Conservation (phyloP, 2,113 vertebrate species). For the Egretta garzetta region DNA sequence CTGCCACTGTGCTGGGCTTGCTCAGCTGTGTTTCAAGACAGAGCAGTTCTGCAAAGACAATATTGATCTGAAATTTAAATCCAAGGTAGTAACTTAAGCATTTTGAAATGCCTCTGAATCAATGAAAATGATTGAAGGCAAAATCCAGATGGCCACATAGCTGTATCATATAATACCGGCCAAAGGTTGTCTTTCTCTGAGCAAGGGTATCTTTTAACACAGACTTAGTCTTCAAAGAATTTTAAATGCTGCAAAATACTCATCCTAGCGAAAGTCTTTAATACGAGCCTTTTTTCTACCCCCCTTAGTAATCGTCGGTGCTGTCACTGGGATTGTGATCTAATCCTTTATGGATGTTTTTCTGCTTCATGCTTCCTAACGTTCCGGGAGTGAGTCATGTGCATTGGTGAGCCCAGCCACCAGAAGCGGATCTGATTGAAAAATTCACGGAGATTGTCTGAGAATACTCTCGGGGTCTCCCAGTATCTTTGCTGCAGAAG, state of each 20-base stretch:
- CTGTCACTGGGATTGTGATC: slow-evolving; percentile 57
- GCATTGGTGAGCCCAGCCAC: background rate
- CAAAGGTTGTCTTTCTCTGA: slow-evolving; percentile 39
- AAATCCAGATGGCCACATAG: slow-evolving; percentile 56
- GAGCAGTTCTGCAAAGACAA: slow-evolving; percentile 50
- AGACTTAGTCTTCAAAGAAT: slow-evolving; percentile 65
- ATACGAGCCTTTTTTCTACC: background rate
- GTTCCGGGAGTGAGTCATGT: background rate
- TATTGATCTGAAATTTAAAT: slow-evolving; percentile 69
- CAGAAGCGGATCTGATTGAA: background rate
- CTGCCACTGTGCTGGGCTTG: background rate
- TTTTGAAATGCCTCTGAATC: slow-evolving; percentile 66
- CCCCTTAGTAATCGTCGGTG: slow-evolving; percentile 9
- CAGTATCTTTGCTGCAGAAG: background rate
- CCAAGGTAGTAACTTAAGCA: slow-evolving; percentile 59
- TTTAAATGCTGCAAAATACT: slow-evolving; percentile 54
- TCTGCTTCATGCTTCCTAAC: slow-evolving; percentile 46
- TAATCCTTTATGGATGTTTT: slow-evolving; percentile 65
- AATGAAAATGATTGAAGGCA: slow-evolving; percentile 70
- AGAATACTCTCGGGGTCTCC: background rate
- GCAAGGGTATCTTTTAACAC: slow-evolving; percentile 40
- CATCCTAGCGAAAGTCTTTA: slow-evolving; percentile 28
- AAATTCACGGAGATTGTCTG: background rate
- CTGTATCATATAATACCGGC: slow-evolving; percentile 37
- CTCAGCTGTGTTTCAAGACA: background rate